Percentiles rank a stretch among this genome's conserved stretches.
phyloP scores from a whole-genome alignment of 1,140 invertebrate genomes.

The Drosophila grimshawi region DNA sequence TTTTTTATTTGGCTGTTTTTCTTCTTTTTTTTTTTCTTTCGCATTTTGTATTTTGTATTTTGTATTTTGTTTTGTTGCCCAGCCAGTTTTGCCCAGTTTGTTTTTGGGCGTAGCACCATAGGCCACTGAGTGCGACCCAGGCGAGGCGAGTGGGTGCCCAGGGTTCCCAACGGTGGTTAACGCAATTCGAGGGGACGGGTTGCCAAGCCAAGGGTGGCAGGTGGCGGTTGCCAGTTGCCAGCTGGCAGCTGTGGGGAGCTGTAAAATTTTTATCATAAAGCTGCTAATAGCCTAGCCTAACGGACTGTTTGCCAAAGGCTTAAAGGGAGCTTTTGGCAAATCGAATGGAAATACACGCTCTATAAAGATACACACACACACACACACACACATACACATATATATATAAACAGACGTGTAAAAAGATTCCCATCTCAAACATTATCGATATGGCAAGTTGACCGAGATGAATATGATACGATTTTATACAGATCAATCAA shows the following conservation, averaged over 20 bases:
- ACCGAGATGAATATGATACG: no score
- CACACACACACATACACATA: no score
- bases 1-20: constrained; percentile 7
- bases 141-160: neutral
- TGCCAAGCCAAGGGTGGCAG: no score
- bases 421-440: no score
- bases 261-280: constrained; percentile 25
- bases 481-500: no score
- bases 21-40: neutral
- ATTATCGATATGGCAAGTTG: no score
- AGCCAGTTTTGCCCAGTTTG: constrained; percentile 20
- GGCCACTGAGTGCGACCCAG: constrained; percentile 10
- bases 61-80: constrained; percentile 15
- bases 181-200: constrained; percentile 5
- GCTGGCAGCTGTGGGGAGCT: neutral
- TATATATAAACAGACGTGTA: no score
- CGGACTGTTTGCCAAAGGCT: constrained; percentile 18
- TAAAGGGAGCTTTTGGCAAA: constrained; percentile 8
- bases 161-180: neutral
- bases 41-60: neutral
- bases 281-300: constrained; percentile 32
- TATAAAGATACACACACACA: no score
- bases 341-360: neutral
- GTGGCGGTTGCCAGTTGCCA: neutral
- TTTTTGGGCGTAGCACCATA: constrained; percentile 48